phyloP scores from a whole-genome alignment of 1,140 invertebrate species.

The Pachypeltis micranthus region DNA sequence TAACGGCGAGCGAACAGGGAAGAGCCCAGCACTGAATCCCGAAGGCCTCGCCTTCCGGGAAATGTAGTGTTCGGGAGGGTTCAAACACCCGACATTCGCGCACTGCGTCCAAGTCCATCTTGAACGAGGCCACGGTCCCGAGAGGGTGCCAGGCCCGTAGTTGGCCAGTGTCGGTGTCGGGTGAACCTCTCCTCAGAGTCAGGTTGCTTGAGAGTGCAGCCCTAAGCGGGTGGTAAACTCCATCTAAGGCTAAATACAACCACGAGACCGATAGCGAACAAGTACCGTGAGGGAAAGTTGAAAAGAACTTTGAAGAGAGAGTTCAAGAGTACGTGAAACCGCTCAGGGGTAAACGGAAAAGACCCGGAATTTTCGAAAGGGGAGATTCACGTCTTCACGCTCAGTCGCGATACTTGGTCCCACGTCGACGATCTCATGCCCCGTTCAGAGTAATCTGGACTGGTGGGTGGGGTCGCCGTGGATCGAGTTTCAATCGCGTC shows the following conservation, averaged over 20 bases:
- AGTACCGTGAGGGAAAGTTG: constrained; percentile 86
- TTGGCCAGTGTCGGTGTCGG: constrained; percentile 38
- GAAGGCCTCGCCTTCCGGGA: constrained; percentile 35
- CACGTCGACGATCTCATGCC: constrained; percentile 22
- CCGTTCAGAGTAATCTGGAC: neutral
- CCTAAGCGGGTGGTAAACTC: constrained; percentile 71
- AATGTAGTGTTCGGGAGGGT: constrained; percentile 54
- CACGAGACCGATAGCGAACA: constrained; percentile 78
- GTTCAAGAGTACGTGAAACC: constrained; percentile 76
- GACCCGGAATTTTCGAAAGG: constrained; percentile 27
- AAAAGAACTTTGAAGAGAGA: constrained; percentile 83
- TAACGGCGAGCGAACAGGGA: constrained; percentile 75
- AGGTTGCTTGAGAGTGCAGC: constrained; percentile 76
- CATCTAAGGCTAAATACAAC: constrained; percentile 76
- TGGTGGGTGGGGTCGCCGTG: constrained; percentile 1
- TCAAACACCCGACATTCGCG: constrained; percentile 36
- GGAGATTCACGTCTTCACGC: constrained; percentile 19
- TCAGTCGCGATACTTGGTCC: constrained; percentile 26
- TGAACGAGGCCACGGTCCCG: constrained; percentile 52
- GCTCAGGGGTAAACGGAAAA: constrained; percentile 53
- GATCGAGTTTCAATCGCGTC: neutral
- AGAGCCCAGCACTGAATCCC: constrained; percentile 55
- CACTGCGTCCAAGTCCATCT: constrained; percentile 52
- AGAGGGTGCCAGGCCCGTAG: constrained; percentile 61
- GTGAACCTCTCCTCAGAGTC: constrained; percentile 54